Base-by-base conservation (phyloP, 2,113 vertebrate genomes). In the Glaucidium brasilianum region DNA sequence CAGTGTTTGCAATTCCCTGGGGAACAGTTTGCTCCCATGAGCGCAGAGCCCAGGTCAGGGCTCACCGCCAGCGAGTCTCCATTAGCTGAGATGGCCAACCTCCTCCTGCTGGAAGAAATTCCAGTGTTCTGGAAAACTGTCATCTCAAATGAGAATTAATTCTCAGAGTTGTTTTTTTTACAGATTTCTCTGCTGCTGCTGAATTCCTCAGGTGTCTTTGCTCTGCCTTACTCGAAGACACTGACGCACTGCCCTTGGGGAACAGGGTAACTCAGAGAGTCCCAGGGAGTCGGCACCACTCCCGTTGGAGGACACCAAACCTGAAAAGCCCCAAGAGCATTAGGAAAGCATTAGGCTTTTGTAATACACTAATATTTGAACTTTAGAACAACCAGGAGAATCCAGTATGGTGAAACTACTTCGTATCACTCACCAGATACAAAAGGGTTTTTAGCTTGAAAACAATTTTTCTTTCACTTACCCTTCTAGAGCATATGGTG, bases 11-110 rank as follows among this genome's bases (percentile, higher is more conserved):
- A 30, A 2, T 49, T 47, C 73, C n/a, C 20, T 9, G 25, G 34
- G 47, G 35, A 93, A 5, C 20, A 39, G 20, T 52, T 72, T 55
- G 8, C 30, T 68, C 11, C 58, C 22, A 30, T 17, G 32, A 59
- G 52, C 5, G 3, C 39, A 58, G 47, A 75, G 72, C n/a, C 52
- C 20, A 2, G 27, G 30, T 7, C 7, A 9, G 29, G 68, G 53
- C 43, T 68, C 30, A 3, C 50, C 8, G 7, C 39, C 45, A 16
- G 12, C 0, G 3, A 52, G 8, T 8, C 11, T 22, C 27, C 3
- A 3, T 50, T 15, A 35, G 45, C 5, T 60, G 56, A 63, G 75
- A 62, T 1, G 21, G 37, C 25, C 62, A n/a, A 20, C 22, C 22
- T 67, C 25, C 43, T 84, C 79, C 37, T 4, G 1, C 32, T 78